Percentiles rank a stretch among this genome's conserved stretches.
phyloP scores from a whole-genome alignment of 2,113 vertebrate species.

The human region DNA sequence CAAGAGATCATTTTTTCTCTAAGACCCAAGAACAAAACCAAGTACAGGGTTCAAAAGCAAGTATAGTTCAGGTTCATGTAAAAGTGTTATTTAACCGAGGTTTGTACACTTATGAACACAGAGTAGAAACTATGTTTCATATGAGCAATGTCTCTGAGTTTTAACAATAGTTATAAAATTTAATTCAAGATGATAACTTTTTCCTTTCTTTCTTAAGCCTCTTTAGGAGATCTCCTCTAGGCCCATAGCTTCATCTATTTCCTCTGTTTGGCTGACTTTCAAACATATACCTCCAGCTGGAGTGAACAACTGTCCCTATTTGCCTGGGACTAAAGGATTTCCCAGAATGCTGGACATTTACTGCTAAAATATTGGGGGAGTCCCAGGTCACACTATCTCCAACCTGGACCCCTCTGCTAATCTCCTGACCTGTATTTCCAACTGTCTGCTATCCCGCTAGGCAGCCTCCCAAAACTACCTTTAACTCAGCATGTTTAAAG shows the following conservation, averaged over 20 bases:
- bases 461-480: neutral
- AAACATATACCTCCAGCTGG: neutral
- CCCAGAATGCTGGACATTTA: neutral
- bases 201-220: neutral
- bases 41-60: neutral
- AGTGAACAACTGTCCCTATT: neutral
- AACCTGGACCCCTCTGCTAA: neutral
- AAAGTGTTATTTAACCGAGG: neutral
- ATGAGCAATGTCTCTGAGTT: neutral
- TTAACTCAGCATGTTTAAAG: neutral
- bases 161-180: neutral
- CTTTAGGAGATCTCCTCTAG: neutral
- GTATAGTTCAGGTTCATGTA: neutral
- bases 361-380: neutral
- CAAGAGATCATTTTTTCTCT: neutral
- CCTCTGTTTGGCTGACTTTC: neutral
- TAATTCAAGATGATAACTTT: neutral
- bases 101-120: neutral
- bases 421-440: neutral
- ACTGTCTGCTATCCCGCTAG: neutral
- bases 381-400: neutral
- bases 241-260: neutral
- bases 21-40: slow-evolving; percentile 34
- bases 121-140: neutral
- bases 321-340: neutral